A percentile compares a stretch with the other conserved stretches of the same genome.
phyloP scores from a whole-genome alignment of 1,140 invertebrate species.

The Drosophila nannoptera region DNA sequence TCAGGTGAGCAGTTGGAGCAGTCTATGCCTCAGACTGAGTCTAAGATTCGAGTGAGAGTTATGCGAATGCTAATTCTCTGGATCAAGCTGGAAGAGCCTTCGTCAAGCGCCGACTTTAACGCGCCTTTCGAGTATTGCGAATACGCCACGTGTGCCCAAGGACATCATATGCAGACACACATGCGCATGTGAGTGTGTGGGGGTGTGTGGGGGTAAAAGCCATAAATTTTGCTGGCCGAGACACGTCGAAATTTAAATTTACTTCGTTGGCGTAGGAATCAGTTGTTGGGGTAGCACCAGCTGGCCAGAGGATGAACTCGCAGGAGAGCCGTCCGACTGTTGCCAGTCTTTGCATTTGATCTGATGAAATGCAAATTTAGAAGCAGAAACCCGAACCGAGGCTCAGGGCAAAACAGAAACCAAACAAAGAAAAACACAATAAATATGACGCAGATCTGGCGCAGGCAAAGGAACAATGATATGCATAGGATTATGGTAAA shows the following conservation, averaged over 20 bases:
- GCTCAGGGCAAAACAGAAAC: constrained; percentile 25
- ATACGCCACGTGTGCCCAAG: constrained; percentile 55
- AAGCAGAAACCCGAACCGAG: constrained; percentile 47
- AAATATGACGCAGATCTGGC: constrained; percentile 31
- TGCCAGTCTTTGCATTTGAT: constrained; percentile 25
- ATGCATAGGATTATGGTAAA: constrained; percentile 45
- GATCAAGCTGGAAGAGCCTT: constrained; percentile 23
- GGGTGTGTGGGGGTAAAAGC: constrained; percentile 38
- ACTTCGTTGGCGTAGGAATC: constrained; percentile 43
- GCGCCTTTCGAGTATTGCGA: constrained; percentile 40
- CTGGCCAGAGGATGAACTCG: constrained; percentile 4
- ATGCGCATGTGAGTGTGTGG: constrained; percentile 1
- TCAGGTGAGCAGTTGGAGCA: constrained; percentile 35
- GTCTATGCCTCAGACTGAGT: not conserved
- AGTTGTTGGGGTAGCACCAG: not conserved
- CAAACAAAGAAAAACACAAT: constrained; percentile 22
- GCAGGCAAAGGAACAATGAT: constrained; percentile 31
- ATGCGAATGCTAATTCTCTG: constrained; percentile 16
- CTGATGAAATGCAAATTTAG: constrained; percentile 67
- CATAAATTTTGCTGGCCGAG: constrained; percentile 60
- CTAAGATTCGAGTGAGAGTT: constrained; percentile 7
- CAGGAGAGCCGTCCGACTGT: constrained; percentile 13
- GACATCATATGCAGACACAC: constrained; percentile 28
- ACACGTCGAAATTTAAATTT: constrained; percentile 64
- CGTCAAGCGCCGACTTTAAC: constrained; percentile 44